These are phyloP conservation scores for Sebastes minor DNA, from an alignment of 2,797 vertebrate species.

Conservation along the genomic window DNA sequence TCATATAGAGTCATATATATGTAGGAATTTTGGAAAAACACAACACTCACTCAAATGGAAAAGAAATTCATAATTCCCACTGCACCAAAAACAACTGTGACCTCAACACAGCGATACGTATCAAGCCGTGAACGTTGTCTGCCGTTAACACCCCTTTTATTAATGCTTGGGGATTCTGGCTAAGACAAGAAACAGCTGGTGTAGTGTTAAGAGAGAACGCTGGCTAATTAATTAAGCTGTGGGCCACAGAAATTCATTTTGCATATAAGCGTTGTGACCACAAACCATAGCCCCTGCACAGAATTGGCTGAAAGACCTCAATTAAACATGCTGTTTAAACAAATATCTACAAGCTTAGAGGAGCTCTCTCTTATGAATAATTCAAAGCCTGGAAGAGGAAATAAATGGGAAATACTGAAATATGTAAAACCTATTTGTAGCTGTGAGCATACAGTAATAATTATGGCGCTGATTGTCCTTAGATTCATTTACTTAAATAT, in stretches of 20 bases:
- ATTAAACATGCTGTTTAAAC: slow-evolving; percentile 87
- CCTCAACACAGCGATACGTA: neutral
- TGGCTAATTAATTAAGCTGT: slow-evolving; percentile 90
- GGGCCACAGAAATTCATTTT: slow-evolving; percentile 83
- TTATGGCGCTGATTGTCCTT: slow-evolving; percentile 60
- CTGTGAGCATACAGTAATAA: slow-evolving; percentile 75
- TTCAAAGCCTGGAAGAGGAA: slow-evolving; percentile 67
- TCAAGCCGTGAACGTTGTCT: slow-evolving; percentile 33
- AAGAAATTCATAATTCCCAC: neutral
- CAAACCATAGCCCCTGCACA: slow-evolving; percentile 75
- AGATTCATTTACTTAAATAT: slow-evolving; percentile 66
- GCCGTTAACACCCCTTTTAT: slow-evolving; percentile 63
- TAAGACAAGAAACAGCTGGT: slow-evolving; percentile 72
- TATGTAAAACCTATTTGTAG: slow-evolving; percentile 76
- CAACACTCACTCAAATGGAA: neutral
- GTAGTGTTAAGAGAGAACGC: slow-evolving; percentile 72
- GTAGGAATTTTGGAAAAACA: neutral
- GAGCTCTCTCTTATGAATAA: slow-evolving; percentile 77
- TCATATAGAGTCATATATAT: no score
- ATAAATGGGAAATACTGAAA: slow-evolving; percentile 76
- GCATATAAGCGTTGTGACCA: slow-evolving; percentile 76
- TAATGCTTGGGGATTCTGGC: slow-evolving; percentile 67
- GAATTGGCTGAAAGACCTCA: slow-evolving; percentile 82
- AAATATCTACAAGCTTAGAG: slow-evolving; percentile 83
- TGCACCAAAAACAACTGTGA: neutral